phyloP scores from a whole-genome alignment of 1,140 invertebrate species.

The Acromyrmex charruanus region DNA sequence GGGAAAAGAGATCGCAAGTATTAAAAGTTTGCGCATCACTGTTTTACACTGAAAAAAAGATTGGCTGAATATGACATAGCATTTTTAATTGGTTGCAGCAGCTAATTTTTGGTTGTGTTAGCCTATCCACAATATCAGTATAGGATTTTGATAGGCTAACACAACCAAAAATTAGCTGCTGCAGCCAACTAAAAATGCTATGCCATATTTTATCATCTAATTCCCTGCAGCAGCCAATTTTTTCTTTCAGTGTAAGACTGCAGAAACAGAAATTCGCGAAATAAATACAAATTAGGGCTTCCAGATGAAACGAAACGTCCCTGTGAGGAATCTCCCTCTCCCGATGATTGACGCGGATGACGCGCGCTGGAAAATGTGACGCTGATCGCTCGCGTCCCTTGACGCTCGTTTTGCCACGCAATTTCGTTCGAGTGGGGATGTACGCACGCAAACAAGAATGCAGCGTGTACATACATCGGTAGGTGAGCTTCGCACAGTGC shows the following conservation, averaged over 20 bases:
- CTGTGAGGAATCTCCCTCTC: slow-evolving; percentile 8
- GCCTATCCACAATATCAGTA: no score
- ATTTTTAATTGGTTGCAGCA: no score
- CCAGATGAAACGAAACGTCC: background rate
- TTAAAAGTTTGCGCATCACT: background rate
- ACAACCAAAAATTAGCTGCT: no score
- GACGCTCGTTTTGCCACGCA: slow-evolving; percentile 58
- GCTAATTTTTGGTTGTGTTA: no score
- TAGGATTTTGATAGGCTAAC: no score
- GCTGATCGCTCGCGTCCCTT: slow-evolving; percentile 16
- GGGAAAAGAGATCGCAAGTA: background rate
- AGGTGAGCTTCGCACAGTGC: slow-evolving; percentile 69
- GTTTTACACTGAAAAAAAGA: background rate
- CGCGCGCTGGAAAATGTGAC: slow-evolving; percentile 32
- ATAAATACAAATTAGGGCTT: background rate
- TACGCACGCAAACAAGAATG: slow-evolving; percentile 24
- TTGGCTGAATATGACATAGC: no score
- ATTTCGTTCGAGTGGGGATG: slow-evolving; percentile 69
- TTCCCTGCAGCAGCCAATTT: no score
- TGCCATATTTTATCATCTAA: no score
- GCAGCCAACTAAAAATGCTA: no score
- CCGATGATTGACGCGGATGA: background rate
- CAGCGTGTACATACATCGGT: slow-evolving; percentile 50
- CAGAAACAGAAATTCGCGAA: background rate
- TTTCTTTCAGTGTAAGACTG: background rate